Percentiles rank a stretch among this genome's conserved stretches.
phyloP scores from a whole-genome alignment of 2,113 vertebrate genomes.

The Atlantisia rogersi region DNA sequence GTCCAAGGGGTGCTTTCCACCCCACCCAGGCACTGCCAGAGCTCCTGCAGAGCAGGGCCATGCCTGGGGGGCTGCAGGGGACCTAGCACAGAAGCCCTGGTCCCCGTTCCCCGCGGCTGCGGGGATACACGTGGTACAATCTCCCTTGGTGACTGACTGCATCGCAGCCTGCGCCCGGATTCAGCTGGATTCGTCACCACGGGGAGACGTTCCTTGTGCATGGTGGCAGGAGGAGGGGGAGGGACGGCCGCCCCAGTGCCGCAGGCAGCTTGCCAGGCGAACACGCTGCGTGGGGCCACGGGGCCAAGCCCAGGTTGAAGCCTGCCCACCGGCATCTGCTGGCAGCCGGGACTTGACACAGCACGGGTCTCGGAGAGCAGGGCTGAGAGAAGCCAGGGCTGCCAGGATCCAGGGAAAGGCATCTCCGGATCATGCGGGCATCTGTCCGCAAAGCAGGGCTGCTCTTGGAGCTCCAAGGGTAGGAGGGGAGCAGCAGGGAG shows the following conservation, averaged over 20 bases:
- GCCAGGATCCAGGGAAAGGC: not conserved
- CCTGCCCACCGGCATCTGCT: not conserved
- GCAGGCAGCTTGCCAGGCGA: rapidly evolving
- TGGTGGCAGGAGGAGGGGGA: conserved; percentile 53
- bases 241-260: not conserved
- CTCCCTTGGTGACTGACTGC: conserved; percentile 69
- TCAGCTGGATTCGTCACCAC: conserved; percentile 62
- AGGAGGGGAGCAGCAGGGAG: not conserved
- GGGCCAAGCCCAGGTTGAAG: not conserved
- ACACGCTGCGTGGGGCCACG: not conserved
- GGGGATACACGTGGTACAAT: conserved; percentile 61
- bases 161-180: conserved; percentile 53
- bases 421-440: not conserved
- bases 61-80: not conserved
- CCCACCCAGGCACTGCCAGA: not conserved
- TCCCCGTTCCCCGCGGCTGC: not conserved
- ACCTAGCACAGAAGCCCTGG: not conserved
- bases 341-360: not conserved
- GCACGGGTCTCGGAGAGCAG: not conserved
- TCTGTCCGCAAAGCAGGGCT: not conserved
- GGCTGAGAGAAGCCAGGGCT: not conserved
- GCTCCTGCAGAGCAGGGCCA: not conserved
- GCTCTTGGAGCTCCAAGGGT: not conserved
- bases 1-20: not conserved
- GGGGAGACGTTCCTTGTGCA: conserved; percentile 22